Evolutionary conservation across 1,140 invertebrate genomes (phyloP).

Genomic region (Yoshiicerus persimilis): DNA sequence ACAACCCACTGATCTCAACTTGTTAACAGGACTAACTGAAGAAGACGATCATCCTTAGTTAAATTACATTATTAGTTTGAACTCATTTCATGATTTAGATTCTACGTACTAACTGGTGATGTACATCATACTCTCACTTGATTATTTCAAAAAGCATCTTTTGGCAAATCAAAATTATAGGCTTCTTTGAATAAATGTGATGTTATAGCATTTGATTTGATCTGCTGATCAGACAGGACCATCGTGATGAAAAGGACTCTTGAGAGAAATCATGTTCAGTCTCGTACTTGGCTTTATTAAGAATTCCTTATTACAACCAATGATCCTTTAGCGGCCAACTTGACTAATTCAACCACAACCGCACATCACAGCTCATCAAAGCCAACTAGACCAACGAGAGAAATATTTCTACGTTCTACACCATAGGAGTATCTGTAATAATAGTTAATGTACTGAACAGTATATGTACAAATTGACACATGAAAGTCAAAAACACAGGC

Average conservation of each 20-base stretch:
- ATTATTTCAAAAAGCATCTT: neutral
- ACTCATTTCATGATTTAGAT: neutral
- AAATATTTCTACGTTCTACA: neutral
- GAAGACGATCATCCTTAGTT: neutral
- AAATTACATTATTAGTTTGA: neutral
- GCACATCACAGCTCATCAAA: neutral
- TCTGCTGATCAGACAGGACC: neutral
- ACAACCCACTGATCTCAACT: neutral
- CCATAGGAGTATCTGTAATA: neutral
- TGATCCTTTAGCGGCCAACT: neutral
- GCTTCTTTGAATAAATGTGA: neutral
- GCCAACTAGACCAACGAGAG: neutral
- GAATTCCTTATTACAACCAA: neutral
- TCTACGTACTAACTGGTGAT: too few relatives aligned
- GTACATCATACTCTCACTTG: neutral
- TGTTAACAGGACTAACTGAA: neutral
- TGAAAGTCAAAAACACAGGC: neutral
- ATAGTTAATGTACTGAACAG: neutral
- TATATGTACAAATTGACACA: neutral
- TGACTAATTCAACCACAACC: constrained; percentile 2
- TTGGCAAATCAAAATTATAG: neutral
- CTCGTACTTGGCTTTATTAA: neutral
- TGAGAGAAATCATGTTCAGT: neutral
- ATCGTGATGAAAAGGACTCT: neutral
- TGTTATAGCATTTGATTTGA: neutral